Evolutionary conservation across 2,888 invertebrate species (phyloP), one percentile per base, ranked within the genome.

Genomic region (Leptinotarsa peninsularis): DNA sequence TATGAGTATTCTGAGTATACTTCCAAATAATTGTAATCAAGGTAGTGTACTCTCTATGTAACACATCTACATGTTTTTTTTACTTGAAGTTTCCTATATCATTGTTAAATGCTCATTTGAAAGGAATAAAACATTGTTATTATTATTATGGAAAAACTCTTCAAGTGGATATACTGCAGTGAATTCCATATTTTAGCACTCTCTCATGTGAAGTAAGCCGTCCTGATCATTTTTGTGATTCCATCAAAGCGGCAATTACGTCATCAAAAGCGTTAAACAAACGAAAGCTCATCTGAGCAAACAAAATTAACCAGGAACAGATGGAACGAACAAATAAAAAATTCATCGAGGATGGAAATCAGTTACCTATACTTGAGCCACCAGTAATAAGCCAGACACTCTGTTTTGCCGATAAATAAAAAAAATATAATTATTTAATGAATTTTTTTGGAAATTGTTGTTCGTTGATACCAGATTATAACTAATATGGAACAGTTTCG

Each of bases 181-280:
- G 10, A 33, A 63, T 33, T 63, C 43, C 63, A 33, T 7, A 63
- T n/a, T 5, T 63, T 3, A 63, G 17, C 43, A 63, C 13, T 33
- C 63, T 33, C n/a, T n/a, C 63, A n/a, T 33, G 5, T 58, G 0
- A 58, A 23, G 21, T 10, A 23, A 23, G 21, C 18, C 58, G 21
- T 21, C 21, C 58, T 4, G 27, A 58, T 58, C 21, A 58, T 27
- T 23, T 58, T 58, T 63, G 7, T 33, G 17, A 3, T 63, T 63
- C 63, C n/a, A 63, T 63, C 27, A 63, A 58, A 67, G 67, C 50
- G 71, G 52, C 71, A 71, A 71, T 71, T 56, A 71, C 74, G 74
- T 71, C 71, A 74, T 52, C 71, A 58, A 67, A 70, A 56, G 74
- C 71, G 54, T 58, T 74, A 49, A 67, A 73, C 66, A 73, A 58